These are phyloP conservation scores for Listrodromus nycthemerus DNA, from an alignment of 2,888 invertebrate genomes.

Conservation along the genomic window DNA sequence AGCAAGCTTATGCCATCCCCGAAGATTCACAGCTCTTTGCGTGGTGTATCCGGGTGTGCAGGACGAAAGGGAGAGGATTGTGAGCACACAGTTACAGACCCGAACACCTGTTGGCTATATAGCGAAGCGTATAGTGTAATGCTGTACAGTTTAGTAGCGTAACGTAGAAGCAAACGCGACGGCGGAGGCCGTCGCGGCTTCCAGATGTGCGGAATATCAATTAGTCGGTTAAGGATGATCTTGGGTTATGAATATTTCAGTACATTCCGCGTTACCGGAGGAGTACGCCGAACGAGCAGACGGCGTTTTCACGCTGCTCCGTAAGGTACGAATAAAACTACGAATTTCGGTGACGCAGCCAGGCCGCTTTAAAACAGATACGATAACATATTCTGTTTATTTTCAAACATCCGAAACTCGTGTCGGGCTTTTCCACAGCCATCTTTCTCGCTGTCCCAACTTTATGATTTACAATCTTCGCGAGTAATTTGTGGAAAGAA, in stretches of 20 bases:
- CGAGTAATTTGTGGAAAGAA: not conserved
- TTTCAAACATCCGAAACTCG: constrained; percentile 18
- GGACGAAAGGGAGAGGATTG: constrained; percentile 13
- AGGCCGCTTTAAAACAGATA: not conserved
- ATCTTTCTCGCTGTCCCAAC: not conserved
- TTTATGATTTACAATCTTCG: constrained; percentile 26
- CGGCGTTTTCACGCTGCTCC: not conserved
- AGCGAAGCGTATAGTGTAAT: constrained; percentile 35
- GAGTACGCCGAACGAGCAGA: constrained; percentile 19
- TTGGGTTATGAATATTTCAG: constrained; percentile 80
- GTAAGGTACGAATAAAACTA: not conserved
- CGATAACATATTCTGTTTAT: constrained; percentile 27
- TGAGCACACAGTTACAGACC: constrained; percentile 39
- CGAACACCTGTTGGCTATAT: constrained; percentile 65
- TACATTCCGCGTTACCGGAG: constrained; percentile 54
- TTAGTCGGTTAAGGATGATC: constrained; percentile 78
- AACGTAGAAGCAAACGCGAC: constrained; percentile 41
- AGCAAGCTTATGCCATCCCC: constrained; percentile 2
- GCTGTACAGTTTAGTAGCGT: constrained; percentile 8
- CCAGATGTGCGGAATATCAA: constrained; percentile 80
- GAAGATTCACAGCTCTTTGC: not conserved
- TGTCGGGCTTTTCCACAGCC: not conserved
- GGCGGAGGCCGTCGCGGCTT: constrained; percentile 64
- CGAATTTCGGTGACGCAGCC: constrained; percentile 4
- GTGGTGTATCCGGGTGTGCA: not conserved